Base-by-base conservation (phyloP, 2,797 vertebrate genomes). In the Todus mexicanus region DNA sequence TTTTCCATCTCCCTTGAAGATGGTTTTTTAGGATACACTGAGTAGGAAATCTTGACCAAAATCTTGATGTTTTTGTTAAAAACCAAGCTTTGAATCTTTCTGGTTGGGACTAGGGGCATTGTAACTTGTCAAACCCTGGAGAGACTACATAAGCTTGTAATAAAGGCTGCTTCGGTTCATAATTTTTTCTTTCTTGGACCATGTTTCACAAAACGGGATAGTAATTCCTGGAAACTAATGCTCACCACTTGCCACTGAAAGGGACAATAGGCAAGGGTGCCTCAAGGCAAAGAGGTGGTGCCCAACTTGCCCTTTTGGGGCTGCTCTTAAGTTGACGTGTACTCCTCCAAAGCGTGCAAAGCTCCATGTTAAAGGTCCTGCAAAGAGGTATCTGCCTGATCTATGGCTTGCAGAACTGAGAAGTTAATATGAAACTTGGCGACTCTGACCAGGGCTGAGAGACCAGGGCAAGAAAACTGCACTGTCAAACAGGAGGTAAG, bases 401-500 rank as follows among this genome's bases (percentile, higher is more conserved):
- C 7, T 3, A 6, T 2, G 4, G 51, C 22, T 43, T 29, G 75
- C 63, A 85, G 37, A 42, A 50, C 16, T 11, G 23, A 73, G 64
- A 61, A 71, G 31, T 83, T 91, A 50, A 74, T 66, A 37, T 42
- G 31, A 83, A 94, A 78, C 56, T 42, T 89, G 86, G 86, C 87
- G 84, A 76, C 43, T 57, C 48, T 60, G 37, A 63, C n/a, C 71
- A 69, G 65, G 61, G 53, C 72, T 79, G 21, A 63, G 69, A 72
- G 63, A 77, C 18, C 25, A 72, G 65, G 72, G 47, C 18, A 79
- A 83, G 76, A 94, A 84, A 94, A 61, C 47, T 80, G 40, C 51
- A n/a, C 76, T 91, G 87, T 92, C 87, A 91, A 92, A 70, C 75
- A 80, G 56, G 71, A 92, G 87, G 80, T 63, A 88, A 79, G 80